phyloP scores from a whole-genome alignment of 1,140 invertebrate genomes.

The Drosophila sproati region DNA sequence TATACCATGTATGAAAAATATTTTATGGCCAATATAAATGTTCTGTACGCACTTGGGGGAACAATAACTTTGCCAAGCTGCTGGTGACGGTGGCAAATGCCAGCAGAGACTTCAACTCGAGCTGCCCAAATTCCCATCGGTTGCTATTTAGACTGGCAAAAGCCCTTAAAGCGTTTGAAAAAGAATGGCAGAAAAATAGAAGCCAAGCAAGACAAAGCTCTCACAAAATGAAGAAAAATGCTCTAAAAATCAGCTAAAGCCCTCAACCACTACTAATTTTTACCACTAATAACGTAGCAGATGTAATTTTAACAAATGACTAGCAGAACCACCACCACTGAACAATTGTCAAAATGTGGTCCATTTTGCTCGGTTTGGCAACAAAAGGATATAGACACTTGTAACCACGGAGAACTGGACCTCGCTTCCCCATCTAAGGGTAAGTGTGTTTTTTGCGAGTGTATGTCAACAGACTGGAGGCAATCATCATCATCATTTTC shows the following conservation, averaged over 20 bases:
- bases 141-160: slow-evolving; percentile 12
- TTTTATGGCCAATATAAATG: slow-evolving; percentile 80
- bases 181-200: slow-evolving; percentile 51
- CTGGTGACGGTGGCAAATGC: slow-evolving; percentile 73
- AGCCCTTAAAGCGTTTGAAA: slow-evolving; percentile 47
- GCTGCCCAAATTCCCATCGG: slow-evolving; percentile 16
- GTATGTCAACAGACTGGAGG: slow-evolving; percentile 42
- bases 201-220: slow-evolving; percentile 48
- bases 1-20: slow-evolving; percentile 55
- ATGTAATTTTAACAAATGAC: slow-evolving; percentile 37
- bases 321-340: slow-evolving; percentile 6
- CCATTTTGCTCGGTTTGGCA: slow-evolving; percentile 41
- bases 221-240: slow-evolving; percentile 22
- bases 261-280: slow-evolving; percentile 1
- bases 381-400: slow-evolving; percentile 70
- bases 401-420: slow-evolving; percentile 12
- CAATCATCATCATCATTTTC: slow-evolving; percentile 19
- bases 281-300: neutral
- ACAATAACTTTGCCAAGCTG: slow-evolving; percentile 57
- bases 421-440: slow-evolving; percentile 4
- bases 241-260: slow-evolving; percentile 19
- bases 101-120: slow-evolving; percentile 39
- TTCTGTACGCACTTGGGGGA: slow-evolving; percentile 68
- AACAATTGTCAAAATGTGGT: slow-evolving; percentile 61
- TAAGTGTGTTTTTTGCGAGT: slow-evolving; percentile 18